Evolutionary conservation across 1,140 invertebrate genomes (phyloP), one percentile per base, ranked within the genome.

Genomic region (Fragariocoptes setiger): DNA sequence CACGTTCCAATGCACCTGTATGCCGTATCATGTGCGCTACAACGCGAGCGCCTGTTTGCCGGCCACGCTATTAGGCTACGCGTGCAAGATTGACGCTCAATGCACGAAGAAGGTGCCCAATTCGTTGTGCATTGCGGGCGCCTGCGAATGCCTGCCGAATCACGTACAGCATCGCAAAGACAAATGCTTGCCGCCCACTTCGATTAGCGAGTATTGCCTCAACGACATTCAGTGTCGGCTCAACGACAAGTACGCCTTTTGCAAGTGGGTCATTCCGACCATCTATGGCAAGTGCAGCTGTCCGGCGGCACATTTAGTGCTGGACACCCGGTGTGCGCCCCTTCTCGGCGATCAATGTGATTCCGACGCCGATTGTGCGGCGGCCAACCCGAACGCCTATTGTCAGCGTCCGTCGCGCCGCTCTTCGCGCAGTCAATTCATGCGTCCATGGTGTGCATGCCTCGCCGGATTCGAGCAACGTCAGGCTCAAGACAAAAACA

Each of bases 221-320:
- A 78, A 73, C 51, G 74, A 82, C 52, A 69, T 71, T 36, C 77
- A 83, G 53, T 85, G 79, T 54, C 67, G 68, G 41, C 63, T 80
- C 44, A 76, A 71, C 63, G 73, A 76, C 47, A 65, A 63, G 37
- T 69, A 76, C 47, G 76, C 72, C 39, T 72, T 76, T 49, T 85
- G 79, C 44, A 75, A 80, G 54, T 83, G 75, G 53, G 63, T 80
- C 4, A 77, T 85, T 46, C 76, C 75, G 12, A 73, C 79, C 55
- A 65, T 82, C 4, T 79, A 80, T 51, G 79, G 79, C 36, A 66
- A 74, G 51, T 85, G 79, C 52, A 67, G 72, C 41, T 85, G 77
- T 53, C 48, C 52, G n/a, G 8, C 25, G n/a, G 25, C 25, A 31
- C 25, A 31, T 8, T 8, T 31, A 31, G 25, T n/a, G 8, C 25